A percentile compares a stretch with the other conserved stretches of the same genome.
Conservation (phyloP, 2,797 vertebrate species). For the Sandelia bainsii region DNA sequence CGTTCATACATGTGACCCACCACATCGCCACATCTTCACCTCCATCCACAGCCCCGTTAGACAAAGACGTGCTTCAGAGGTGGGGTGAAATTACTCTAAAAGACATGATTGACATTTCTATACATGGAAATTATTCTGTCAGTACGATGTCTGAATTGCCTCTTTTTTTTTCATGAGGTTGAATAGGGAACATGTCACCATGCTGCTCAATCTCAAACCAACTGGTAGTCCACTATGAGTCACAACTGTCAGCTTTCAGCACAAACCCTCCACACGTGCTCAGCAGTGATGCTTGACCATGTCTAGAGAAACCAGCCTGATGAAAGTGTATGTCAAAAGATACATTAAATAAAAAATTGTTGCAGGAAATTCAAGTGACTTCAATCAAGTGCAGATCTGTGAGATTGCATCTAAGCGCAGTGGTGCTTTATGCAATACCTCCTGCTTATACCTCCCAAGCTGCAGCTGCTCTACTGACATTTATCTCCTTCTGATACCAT, state of each 20-base stretch:
- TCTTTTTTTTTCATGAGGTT: neutral
- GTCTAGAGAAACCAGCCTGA: too few species aligned
- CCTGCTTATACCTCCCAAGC: neutral
- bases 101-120: constrained; percentile 11
- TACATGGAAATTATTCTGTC: constrained; percentile 16
- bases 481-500: neutral
- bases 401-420: too few species aligned
- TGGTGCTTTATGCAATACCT: too few species aligned
- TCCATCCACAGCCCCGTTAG: neutral
- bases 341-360: too few species aligned
- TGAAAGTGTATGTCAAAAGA: too few species aligned
- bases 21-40: neutral
- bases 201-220: neutral
- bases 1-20: neutral
- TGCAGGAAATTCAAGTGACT: too few species aligned
- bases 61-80: constrained; percentile 35
- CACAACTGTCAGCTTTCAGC: neutral
- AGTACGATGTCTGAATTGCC: neutral
- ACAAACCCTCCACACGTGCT: too few species aligned
- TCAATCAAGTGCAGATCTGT: too few species aligned
- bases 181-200: neutral
- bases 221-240: neutral
- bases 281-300: too few species aligned
- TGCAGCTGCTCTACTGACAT: neutral
- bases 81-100: constrained; percentile 15